Evolutionary conservation across 2,797 vertebrate genomes (phyloP).

Genomic region (Lepidocolaptes lacrymiger): DNA sequence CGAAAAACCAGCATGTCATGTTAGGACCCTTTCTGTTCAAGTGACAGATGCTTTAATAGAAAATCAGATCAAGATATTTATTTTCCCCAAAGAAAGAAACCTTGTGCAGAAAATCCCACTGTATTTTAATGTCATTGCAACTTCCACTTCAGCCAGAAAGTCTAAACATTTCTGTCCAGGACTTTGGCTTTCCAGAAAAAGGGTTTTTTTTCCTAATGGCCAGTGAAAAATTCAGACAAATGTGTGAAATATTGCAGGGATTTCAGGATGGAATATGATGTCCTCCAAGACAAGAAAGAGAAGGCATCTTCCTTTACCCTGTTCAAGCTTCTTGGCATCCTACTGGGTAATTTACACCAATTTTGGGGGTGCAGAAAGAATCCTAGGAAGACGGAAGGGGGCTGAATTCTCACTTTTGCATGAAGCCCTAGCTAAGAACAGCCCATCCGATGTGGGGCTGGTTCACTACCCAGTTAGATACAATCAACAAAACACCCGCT

Average conservation of each 20-base stretch:
- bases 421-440: neutral
- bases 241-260: neutral
- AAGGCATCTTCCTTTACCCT: neutral
- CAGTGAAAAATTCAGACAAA: neutral
- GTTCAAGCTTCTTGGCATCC: neutral
- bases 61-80: neutral
- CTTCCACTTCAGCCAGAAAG: neutral
- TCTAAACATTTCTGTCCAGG: neutral
- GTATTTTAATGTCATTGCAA: neutral
- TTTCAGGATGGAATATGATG: neutral
- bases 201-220: rapidly evolving
- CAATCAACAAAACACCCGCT: rapidly evolving
- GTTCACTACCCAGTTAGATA: rapidly evolving
- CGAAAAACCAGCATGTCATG: neutral
- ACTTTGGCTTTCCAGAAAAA: neutral
- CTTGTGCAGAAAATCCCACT: neutral
- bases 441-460: neutral
- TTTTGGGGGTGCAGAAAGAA: neutral
- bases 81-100: neutral
- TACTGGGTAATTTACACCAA: neutral
- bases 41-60: neutral
- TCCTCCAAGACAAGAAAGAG: neutral
- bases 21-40: neutral
- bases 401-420: neutral
- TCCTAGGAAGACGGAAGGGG: neutral